Evolutionary conservation across 2,113 vertebrate genomes (phyloP), one percentile per base, ranked within the genome.

Genomic region (Petrocephalus zakoni): DNA sequence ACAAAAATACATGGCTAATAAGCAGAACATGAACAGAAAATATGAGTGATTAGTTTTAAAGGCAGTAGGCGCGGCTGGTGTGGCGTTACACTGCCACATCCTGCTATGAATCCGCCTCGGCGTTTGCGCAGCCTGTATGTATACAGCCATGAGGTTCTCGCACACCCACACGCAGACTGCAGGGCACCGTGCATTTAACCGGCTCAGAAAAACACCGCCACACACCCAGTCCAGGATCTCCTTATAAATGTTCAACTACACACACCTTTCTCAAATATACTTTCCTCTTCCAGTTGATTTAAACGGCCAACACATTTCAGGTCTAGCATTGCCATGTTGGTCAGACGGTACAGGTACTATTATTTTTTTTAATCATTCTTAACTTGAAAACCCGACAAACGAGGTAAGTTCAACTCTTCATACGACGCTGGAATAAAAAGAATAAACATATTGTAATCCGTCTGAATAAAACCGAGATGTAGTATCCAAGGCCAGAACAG

Each of bases 261-360:
- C 95, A 96, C 96, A 96, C 96, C 96, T 95, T 96, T 94, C 93
- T 92, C 94, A 96, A 96, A 96, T 92, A 96, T 90, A 93, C 94
- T 94, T 94, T 93, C 92, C 92, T 92, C n/a, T 90, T 82, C 90
- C 91, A 90, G 87, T 87, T 58, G 93, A 94, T 95, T 95, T 94
- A 96, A 95, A 92, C 92, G 21, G 92, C 89, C 91, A 91, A 91
- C 91, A 42, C 56, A 8, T 53, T 83, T 47, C 72, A 82, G 64
- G 5, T 29, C 17, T 61, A 83, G 19, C 37, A 22, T 22, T 51
- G 1, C 52, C 46, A 47, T 42, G 19, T 19, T 34, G 87, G 8
- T 42, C 34, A 64, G 13, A 29, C 19, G 52, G 51, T 42, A 82
- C 5, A 42, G 42, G 11, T 19, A 17, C 0, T 42, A 25, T 22